Conservation (phyloP, 2,113 vertebrate genomes). For the Aegypius monachus region DNA sequence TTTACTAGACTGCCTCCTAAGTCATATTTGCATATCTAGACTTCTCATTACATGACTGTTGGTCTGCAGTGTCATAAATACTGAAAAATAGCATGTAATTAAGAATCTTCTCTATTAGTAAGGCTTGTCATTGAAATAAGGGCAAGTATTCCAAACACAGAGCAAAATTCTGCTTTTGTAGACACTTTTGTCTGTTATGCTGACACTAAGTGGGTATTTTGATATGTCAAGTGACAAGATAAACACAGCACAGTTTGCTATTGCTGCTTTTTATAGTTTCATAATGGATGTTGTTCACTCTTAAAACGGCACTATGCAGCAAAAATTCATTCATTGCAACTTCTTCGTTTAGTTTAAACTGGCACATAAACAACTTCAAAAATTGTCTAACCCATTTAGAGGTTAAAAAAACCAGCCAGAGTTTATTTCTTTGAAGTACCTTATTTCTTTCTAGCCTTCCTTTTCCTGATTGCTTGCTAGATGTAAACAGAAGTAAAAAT, state of each 20-base stretch:
- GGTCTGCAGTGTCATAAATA: neutral
- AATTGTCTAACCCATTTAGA: neutral
- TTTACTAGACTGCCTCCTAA: neutral
- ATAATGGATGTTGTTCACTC: neutral
- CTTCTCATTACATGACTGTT: neutral
- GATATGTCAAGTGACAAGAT: conserved; percentile 9
- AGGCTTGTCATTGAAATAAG: conserved; percentile 5
- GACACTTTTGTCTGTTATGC: neutral
- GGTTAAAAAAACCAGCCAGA: neutral
- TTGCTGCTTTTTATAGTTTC: conserved; percentile 22
- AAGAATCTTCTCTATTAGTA: neutral
- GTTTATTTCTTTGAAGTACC: neutral
- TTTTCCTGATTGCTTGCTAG: neutral
- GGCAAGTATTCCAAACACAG: neutral
- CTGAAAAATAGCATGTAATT: neutral
- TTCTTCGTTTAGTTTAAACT: neutral
- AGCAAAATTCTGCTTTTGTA: conserved; percentile 2
- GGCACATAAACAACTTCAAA: neutral
- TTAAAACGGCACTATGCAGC: neutral
- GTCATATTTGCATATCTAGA: neutral
- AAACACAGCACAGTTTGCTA: neutral
- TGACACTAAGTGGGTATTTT: conserved; percentile 44
- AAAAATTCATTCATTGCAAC: neutral
- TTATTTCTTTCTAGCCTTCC: neutral
- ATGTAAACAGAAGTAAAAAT: neutral